phyloP scores from a whole-genome alignment of 2,888 invertebrate genomes.

The Copidosoma aretas region DNA sequence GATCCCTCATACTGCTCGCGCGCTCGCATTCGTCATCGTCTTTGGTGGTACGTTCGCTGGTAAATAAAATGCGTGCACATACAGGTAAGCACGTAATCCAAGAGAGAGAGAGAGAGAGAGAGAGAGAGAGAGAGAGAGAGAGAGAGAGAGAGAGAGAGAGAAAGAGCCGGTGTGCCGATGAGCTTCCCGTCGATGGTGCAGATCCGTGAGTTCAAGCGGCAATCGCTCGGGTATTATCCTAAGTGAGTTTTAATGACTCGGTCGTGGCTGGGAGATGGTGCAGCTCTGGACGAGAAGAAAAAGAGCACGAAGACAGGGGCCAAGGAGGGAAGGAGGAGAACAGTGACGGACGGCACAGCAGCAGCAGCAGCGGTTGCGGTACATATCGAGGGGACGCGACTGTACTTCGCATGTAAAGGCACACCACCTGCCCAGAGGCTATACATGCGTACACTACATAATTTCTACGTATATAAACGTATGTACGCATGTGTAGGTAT shows the following conservation, averaged over 20 bases:
- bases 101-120: not conserved
- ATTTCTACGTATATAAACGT: too few species aligned
- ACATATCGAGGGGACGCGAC: not conserved
- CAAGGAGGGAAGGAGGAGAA: not conserved
- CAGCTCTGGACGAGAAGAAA: not conserved
- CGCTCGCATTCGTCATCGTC: slow-evolving; percentile 17
- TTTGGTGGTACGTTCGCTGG: slow-evolving; percentile 14
- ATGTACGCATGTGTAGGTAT: too few species aligned
- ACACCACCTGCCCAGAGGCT: slow-evolving; percentile 45
- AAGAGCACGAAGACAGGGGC: not conserved
- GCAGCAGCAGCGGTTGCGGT: slow-evolving; percentile 21
- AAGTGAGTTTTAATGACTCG: slow-evolving; percentile 59
- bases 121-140: not conserved
- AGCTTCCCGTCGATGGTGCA: slow-evolving; percentile 4
- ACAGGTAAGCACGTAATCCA: not conserved
- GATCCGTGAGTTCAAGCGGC: slow-evolving; percentile 33
- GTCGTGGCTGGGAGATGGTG: slow-evolving; percentile 24
- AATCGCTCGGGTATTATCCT: slow-evolving; percentile 52
- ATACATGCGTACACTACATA: slow-evolving; percentile 27
- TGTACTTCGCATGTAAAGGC: not conserved
- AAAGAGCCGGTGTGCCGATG: not conserved
- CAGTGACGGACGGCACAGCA: slow-evolving; percentile 38
- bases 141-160: slow-evolving; percentile 35
- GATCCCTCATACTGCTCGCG: slow-evolving; percentile 3
- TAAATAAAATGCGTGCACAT: slow-evolving; percentile 6